Conservation (phyloP, 2,113 vertebrate genomes). For the Canis aureus region DNA sequence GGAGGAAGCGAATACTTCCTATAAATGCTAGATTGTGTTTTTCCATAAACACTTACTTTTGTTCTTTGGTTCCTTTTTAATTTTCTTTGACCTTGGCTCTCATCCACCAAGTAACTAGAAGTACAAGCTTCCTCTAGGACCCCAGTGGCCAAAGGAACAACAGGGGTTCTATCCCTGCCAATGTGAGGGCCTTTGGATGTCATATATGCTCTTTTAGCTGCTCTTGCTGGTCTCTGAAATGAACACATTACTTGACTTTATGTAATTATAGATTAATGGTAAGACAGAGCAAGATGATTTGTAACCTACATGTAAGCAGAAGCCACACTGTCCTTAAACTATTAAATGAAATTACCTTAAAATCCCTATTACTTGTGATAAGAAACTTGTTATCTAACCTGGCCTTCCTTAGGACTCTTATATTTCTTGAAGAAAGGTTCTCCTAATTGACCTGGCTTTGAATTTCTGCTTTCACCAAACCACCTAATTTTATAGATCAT, state of each 20-base stretch:
- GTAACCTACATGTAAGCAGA: not conserved
- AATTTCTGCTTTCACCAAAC: not conserved
- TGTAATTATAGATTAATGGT: not conserved
- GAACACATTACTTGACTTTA: not conserved
- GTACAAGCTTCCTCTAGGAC: not conserved
- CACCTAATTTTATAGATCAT: not conserved
- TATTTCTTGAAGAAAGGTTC: not conserved
- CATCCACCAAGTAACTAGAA: not conserved
- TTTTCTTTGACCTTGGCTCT: not conserved
- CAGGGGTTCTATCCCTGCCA: not conserved
- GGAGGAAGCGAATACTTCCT: not conserved
- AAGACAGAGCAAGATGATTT: not conserved
- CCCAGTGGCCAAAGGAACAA: not conserved
- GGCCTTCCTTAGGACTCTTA: not conserved
- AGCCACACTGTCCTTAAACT: not conserved
- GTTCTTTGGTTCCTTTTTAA: not conserved
- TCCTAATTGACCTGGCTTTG: not conserved
- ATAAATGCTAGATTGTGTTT: not conserved
- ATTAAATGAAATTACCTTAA: not conserved
- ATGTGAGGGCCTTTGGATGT: not conserved
- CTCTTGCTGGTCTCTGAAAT: not conserved
- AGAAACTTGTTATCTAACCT: not conserved
- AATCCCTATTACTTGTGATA: not conserved
- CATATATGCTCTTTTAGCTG: not conserved
- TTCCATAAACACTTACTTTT: constrained; percentile 43